These are phyloP conservation scores for Dermatophagoides farinae DNA, from an alignment of 1,140 invertebrate genomes.

Conservation along the genomic window DNA sequence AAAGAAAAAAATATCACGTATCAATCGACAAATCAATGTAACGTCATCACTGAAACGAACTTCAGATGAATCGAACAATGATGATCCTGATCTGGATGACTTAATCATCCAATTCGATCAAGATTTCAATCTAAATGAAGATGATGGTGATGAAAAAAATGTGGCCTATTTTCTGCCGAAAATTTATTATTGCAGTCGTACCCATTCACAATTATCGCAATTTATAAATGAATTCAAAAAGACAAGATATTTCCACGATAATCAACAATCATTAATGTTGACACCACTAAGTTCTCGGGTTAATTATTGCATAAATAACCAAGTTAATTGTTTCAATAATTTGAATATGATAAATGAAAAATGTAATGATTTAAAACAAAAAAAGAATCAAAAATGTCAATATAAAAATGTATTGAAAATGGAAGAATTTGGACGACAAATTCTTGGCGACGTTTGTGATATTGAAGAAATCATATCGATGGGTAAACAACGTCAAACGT, in stretches of 20 bases:
- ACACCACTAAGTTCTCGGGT: slow-evolving; percentile 71
- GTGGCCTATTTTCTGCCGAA: slow-evolving; percentile 26
- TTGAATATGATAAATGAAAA: slow-evolving; percentile 75
- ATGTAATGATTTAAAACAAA: slow-evolving; percentile 58
- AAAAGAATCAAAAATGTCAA: slow-evolving; percentile 40
- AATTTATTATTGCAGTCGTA: slow-evolving; percentile 81
- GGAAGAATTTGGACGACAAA: slow-evolving; percentile 33
- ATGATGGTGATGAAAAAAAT: slow-evolving; percentile 25
- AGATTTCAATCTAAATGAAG: slow-evolving; percentile 27
- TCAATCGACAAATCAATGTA: slow-evolving; percentile 20
- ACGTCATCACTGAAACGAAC: slow-evolving; percentile 23
- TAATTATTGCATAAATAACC: slow-evolving; percentile 72
- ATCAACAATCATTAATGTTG: slow-evolving; percentile 45
- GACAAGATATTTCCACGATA: slow-evolving; percentile 36
- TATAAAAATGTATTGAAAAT: slow-evolving; percentile 44
- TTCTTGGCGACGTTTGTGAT: slow-evolving; percentile 52
- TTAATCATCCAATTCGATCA: slow-evolving; percentile 26
- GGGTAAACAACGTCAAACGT: slow-evolving; percentile 49
- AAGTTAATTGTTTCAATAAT: slow-evolving; percentile 51
- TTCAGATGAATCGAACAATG: slow-evolving; percentile 19
- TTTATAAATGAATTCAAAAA: slow-evolving; percentile 74
- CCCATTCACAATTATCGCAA: slow-evolving; percentile 86
- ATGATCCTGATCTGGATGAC: slow-evolving; percentile 24
- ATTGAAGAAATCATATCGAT: slow-evolving; percentile 59
- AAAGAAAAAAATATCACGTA: not conserved